These are phyloP conservation scores for Ericerus pela DNA, from an alignment of 1,140 invertebrate species.

Conservation along the genomic window DNA sequence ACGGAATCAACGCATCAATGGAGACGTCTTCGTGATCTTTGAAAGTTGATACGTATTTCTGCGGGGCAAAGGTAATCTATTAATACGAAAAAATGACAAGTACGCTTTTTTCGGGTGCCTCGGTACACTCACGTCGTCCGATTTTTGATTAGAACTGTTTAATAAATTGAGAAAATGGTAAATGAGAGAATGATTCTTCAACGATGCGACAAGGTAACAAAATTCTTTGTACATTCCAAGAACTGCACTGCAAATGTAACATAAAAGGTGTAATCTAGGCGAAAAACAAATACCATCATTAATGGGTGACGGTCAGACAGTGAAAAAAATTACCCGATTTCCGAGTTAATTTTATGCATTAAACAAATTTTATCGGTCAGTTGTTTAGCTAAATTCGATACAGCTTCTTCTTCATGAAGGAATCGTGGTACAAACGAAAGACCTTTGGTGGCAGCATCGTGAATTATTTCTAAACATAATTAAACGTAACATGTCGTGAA, in stretches of 20 bases:
- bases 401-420: conserved; percentile 51
- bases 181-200: neutral
- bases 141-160: neutral
- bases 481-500: too few species aligned
- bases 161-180: conserved; percentile 2
- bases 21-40: conserved; percentile 38
- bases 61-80: neutral
- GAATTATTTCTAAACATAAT: conserved; percentile 54
- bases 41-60: neutral
- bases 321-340: neutral
- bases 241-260: neutral
- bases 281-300: too few species aligned
- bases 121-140: neutral
- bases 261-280: too few species aligned
- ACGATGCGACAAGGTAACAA: neutral
- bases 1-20: conserved; percentile 60
- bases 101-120: neutral
- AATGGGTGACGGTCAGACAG: too few species aligned
- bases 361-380: neutral
- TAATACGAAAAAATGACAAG: neutral
- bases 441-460: conserved; percentile 82
- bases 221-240: conserved; percentile 8
- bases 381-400: conserved; percentile 29
- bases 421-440: conserved; percentile 74
- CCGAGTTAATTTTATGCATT: neutral